phyloP scores from a whole-genome alignment of 2,797 vertebrate genomes.

The Parambassis ranga region DNA sequence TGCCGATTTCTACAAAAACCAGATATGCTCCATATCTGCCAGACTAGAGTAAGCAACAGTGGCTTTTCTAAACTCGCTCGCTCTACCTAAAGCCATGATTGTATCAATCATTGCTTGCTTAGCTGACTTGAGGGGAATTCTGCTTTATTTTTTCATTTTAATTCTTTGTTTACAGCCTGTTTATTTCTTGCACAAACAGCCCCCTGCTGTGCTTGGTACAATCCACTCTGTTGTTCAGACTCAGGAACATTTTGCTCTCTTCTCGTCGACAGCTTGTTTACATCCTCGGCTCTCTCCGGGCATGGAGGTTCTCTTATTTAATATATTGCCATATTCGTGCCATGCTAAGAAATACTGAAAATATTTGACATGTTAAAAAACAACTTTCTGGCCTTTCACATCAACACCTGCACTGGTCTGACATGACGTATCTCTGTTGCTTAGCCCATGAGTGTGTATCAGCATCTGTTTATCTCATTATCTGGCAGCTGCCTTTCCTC shows the following conservation, averaged over 20 bases:
- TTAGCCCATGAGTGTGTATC: slow-evolving; percentile 16
- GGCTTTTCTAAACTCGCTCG: no score
- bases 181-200: background rate
- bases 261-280: slow-evolving; percentile 47
- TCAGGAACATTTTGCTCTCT: slow-evolving; percentile 26
- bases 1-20: no score
- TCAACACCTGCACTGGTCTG: slow-evolving; percentile 47
- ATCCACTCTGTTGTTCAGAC: background rate
- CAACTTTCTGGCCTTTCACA: background rate
- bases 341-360: slow-evolving; percentile 9
- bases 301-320: background rate
- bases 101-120: no score
- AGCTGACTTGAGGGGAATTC: background rate
- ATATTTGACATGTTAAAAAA: slow-evolving; percentile 39
- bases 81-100: no score
- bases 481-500: slow-evolving; percentile 25
- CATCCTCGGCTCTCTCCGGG: background rate
- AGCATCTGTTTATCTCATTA: slow-evolving; percentile 54
- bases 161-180: slow-evolving; percentile 1
- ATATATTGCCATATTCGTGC: slow-evolving; percentile 14
- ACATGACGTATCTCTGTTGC: slow-evolving; percentile 48
- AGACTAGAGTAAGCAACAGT: no score
- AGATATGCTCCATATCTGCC: no score
- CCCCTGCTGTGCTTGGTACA: background rate
- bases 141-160: slow-evolving; percentile 2